Evolutionary conservation across 2,888 invertebrate species (phyloP), one percentile per base, ranked within the genome.

Genomic region (Dorcus parallelipipedus): DNA sequence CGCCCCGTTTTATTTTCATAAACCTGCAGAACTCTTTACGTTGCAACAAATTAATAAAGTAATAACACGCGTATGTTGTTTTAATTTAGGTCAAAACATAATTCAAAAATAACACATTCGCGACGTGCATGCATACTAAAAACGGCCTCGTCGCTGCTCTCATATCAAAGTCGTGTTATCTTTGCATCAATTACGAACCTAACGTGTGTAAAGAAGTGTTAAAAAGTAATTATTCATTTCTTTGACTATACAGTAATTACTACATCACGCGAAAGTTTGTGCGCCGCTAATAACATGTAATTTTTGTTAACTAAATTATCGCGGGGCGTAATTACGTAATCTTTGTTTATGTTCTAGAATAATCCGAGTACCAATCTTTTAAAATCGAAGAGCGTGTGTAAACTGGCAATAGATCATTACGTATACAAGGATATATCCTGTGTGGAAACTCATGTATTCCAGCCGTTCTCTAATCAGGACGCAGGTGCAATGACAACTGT

Each of bases 401-500:
- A 86, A 64, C 81, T 92, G 40, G 84, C 86, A 0, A 84, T 94
- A 10, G 92, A 93, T 77, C 89, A 90, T 65, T 84, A 87, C 68
- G 80, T 93, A 6, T 90, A 92, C 76, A 86, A 86, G 42, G 79
- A 82, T 9, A 86, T 93, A 2, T 82, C 74, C 20, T 94, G 94
- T 71, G 79, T 81, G 38, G 93, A 93, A 73, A 79, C 83, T 0
- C 90, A 93, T 72, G 78, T 87, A 39, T 83, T 93, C 59, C 86
- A 89, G 67, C 90, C 93, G 0, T 88, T 93, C 71, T 90, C 91
- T 0, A 89, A 88, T 58, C 83, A 83, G 52, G 84, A 84, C 60
- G 84, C 88, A 0, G 92, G 91, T 0, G 91, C 89, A 0, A 83
- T 86, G 69, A 89, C 91, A 3, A 85, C 83, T 4, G 83, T 88